Conservation (phyloP, 2,888 invertebrate genomes). For the Lydus trimaculatus region DNA sequence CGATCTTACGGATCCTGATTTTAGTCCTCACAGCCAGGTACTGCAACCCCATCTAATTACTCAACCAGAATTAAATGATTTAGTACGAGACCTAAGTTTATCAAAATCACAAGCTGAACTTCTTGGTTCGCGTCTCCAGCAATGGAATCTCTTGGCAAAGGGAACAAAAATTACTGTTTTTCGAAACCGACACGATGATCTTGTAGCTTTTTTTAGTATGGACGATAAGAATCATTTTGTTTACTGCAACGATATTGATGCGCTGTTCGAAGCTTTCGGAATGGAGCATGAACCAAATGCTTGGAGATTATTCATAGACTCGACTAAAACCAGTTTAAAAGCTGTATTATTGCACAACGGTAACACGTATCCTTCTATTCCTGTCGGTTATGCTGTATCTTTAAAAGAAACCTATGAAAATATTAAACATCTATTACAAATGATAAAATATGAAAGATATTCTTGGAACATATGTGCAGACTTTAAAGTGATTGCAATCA, state of each 20-base stretch:
- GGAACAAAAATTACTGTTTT: conserved; percentile 9
- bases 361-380: conserved; percentile 18
- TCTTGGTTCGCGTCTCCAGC: conserved; percentile 30
- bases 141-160: conserved; percentile 26
- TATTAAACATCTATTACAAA: conserved; percentile 1
- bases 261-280: conserved; percentile 13
- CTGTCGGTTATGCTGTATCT: conserved; percentile 14
- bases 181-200: conserved; percentile 4
- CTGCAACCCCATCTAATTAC: no score
- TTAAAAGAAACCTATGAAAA: conserved; percentile 21
- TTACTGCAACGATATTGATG: conserved; percentile 10
- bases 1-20: no score
- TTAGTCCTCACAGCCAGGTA: no score
- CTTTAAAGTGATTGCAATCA: no score
- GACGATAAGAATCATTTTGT: conserved; percentile 8
- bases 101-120: conserved; percentile 34
- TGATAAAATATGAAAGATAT: no score
- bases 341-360: conserved; percentile 24
- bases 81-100: conserved; percentile 36
- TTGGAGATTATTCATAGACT: conserved; percentile 24
- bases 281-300: conserved; percentile 12
- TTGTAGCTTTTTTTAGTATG: conserved; percentile 7
- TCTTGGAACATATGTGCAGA: no score
- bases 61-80: conserved; percentile 34
- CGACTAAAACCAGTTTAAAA: conserved; percentile 21